Evolutionary conservation across 2,113 vertebrate genomes (phyloP).

Genomic region (Catagonus wagneri): DNA sequence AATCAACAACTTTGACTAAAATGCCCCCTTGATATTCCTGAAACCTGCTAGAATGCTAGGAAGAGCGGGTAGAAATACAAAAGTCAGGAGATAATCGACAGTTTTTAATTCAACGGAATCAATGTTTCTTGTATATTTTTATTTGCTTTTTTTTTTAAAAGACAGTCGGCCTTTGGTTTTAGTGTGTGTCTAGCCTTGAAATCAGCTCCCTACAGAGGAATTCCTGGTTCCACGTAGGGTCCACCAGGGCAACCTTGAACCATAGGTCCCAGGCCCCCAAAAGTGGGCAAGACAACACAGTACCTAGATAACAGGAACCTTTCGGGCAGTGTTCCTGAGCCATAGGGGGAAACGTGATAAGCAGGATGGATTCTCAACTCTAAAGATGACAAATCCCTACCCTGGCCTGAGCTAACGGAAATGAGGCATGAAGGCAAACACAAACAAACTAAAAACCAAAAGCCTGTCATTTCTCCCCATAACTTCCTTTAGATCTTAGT

Average conservation of each 20-base stretch:
- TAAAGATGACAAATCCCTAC: not conserved
- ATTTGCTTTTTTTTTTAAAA: not conserved
- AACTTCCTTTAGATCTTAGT: conserved; percentile 16
- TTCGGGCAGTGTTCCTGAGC: not conserved
- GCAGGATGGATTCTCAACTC: not conserved
- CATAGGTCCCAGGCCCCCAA: too few relatives aligned
- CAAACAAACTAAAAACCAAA: not conserved
- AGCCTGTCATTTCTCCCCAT: not conserved
- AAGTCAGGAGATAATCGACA: not conserved
- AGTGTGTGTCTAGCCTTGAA: not conserved
- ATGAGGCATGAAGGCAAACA: not conserved
- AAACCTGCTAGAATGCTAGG: not conserved
- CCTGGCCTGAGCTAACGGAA: not conserved
- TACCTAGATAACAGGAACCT: too few relatives aligned
- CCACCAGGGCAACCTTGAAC: not conserved
- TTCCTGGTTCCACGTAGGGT: not conserved
- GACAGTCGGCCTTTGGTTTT: not conserved
- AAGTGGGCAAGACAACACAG: not conserved
- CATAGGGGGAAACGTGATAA: not conserved
- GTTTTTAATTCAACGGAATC: not conserved
- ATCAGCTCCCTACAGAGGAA: not conserved
- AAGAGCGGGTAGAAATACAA: not conserved
- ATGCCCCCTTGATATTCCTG: not conserved
- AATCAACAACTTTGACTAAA: not conserved
- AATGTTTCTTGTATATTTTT: not conserved